A percentile compares a stretch with the other conserved stretches of the same genome.
phyloP scores from a whole-genome alignment of 1,140 invertebrate species.

The Paraescarpia echinospica region DNA sequence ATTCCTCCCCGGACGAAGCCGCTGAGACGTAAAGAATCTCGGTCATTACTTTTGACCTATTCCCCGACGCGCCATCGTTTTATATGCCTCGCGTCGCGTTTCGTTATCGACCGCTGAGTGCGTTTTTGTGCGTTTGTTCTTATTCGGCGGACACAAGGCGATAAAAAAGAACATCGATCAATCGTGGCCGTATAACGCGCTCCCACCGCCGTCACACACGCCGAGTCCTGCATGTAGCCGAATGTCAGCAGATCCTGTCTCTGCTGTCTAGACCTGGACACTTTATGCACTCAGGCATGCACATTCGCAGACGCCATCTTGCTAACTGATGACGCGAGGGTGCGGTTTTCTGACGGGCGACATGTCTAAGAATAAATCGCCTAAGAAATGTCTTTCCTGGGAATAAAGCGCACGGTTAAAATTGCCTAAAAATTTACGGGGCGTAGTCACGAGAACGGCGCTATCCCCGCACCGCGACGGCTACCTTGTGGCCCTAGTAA shows the following conservation, averaged over 20 bases:
- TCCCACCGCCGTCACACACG: not conserved
- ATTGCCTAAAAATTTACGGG: not conserved
- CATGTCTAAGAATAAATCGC: not conserved
- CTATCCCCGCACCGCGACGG: not conserved
- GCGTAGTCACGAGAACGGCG: not conserved
- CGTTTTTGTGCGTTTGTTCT: conserved; percentile 5
- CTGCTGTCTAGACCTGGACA: not conserved
- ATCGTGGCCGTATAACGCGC: not conserved
- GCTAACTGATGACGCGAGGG: not conserved
- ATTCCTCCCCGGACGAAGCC: not conserved
- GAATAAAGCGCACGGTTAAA: not conserved
- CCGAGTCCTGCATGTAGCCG: not conserved
- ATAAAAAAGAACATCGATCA: conserved; percentile 6
- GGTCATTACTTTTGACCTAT: not conserved
- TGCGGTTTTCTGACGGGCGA: not conserved
- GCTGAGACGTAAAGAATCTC: not conserved
- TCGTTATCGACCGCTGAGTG: not conserved
- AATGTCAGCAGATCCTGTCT: not conserved
- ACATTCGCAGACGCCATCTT: not conserved
- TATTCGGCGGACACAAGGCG: not conserved
- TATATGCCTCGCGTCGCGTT: not conserved
- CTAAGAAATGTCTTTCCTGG: not conserved
- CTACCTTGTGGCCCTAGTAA: not conserved
- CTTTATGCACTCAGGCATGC: not conserved
- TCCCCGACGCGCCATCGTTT: not conserved